phyloP scores from a whole-genome alignment of 2,797 vertebrate genomes.

The Serranus cabrilla region DNA sequence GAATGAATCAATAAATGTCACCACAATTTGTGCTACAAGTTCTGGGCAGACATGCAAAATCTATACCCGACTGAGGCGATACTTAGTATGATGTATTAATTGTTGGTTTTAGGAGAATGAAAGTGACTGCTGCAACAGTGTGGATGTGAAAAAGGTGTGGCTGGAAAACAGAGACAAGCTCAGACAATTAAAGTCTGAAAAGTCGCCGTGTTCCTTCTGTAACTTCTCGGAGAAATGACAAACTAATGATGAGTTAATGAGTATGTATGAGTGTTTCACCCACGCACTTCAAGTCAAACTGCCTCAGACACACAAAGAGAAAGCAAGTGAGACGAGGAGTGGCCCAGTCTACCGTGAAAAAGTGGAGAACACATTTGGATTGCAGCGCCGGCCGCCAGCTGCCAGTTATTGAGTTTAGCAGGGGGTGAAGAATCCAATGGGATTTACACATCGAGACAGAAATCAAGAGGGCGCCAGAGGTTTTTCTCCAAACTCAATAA shows the following conservation, averaged over 20 bases:
- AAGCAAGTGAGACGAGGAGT: slow-evolving; percentile 22
- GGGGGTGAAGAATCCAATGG: slow-evolving; percentile 61
- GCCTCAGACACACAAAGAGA: slow-evolving; percentile 26
- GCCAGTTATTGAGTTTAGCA: slow-evolving; percentile 69
- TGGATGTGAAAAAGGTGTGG: background rate
- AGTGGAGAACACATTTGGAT: slow-evolving; percentile 57
- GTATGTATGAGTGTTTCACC: slow-evolving; percentile 11
- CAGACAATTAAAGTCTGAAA: slow-evolving; percentile 2
- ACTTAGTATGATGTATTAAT: background rate
- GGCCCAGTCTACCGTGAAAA: slow-evolving; percentile 51
- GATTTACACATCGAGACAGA: slow-evolving; percentile 72
- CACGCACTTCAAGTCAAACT: slow-evolving; percentile 15
- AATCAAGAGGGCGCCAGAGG: slow-evolving; percentile 57
- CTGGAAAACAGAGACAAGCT: background rate
- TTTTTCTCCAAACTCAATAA: slow-evolving; percentile 69
- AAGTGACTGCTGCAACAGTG: no score
- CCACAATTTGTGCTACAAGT: background rate
- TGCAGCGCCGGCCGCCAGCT: slow-evolving; percentile 49
- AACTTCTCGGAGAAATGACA: slow-evolving; percentile 1
- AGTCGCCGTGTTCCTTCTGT: background rate
- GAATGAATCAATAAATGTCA: background rate
- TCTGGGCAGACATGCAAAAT: no score
- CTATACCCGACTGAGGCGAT: background rate
- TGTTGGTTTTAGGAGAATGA: slow-evolving; percentile 4
- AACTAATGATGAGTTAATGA: slow-evolving; percentile 12